A percentile compares a stretch with the other conserved stretches of the same genome.
phyloP scores from a whole-genome alignment of 2,888 invertebrate genomes.

The Nomada ruficornis region DNA sequence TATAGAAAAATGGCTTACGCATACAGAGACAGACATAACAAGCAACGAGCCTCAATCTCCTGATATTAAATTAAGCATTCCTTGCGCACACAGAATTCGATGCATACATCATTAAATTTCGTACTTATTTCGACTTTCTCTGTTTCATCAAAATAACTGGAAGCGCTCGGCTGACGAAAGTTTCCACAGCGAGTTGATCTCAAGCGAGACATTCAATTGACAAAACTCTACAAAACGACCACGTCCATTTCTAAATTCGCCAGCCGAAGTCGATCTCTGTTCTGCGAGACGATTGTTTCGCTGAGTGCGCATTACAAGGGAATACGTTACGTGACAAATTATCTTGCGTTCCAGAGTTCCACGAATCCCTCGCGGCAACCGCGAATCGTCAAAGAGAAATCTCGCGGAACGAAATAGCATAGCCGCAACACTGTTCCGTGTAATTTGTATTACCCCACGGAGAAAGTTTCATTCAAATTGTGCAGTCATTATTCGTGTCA shows the following conservation, averaged over 20 bases:
- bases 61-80: not conserved
- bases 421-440: not conserved
- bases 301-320: slow-evolving; percentile 29
- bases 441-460: slow-evolving; percentile 7
- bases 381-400: slow-evolving; percentile 33
- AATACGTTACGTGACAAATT: slow-evolving; percentile 40
- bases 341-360: slow-evolving; percentile 16
- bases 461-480: not conserved
- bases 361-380: not conserved
- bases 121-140: not conserved
- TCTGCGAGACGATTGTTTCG: not conserved
- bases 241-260: not conserved
- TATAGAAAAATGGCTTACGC: not conserved
- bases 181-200: no score
- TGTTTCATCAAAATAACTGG: not conserved
- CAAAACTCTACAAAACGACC: not conserved
- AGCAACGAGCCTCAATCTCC: not conserved
- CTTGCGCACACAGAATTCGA: not conserved
- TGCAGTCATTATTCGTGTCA: no score
- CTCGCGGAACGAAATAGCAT: slow-evolving; percentile 13
- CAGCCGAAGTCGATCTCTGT: slow-evolving; percentile 16
- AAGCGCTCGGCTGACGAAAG: no score
- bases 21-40: not conserved
- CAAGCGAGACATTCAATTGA: not conserved
- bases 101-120: not conserved